phyloP scores from a whole-genome alignment of 1,140 invertebrate genomes.

The Diachasma alloeum region DNA sequence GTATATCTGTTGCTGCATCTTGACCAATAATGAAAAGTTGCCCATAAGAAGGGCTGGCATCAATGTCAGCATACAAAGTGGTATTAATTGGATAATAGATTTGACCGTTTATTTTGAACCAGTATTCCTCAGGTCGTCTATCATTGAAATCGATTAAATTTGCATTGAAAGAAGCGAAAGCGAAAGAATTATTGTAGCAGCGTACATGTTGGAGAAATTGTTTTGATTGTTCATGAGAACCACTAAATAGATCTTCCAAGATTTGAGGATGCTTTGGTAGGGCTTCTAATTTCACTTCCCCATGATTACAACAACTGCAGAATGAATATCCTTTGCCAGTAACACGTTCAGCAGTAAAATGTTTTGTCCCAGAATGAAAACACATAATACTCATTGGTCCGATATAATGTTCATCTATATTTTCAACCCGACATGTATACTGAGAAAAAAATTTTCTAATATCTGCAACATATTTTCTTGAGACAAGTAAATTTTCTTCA shows the following conservation, averaged over 20 bases:
- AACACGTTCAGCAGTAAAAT: background rate
- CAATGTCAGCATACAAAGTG: background rate
- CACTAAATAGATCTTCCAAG: background rate
- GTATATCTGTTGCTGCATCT: background rate
- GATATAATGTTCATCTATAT: background rate
- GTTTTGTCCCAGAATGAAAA: background rate
- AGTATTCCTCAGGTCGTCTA: background rate
- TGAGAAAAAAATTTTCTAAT: no score
- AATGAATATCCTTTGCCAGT: slow-evolving; percentile 1
- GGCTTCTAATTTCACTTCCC: background rate
- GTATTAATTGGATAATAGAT: background rate
- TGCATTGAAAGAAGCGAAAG: slow-evolving; percentile 15
- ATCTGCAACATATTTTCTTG: no score
- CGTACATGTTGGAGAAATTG: background rate
- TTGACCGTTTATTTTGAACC: background rate
- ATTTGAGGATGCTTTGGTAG: background rate
- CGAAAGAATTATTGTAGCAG: slow-evolving; percentile 10
- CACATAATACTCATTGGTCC: background rate
- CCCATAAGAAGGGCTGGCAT: slow-evolving; percentile 11
- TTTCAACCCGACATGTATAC: no score
- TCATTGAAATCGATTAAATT: slow-evolving; percentile 8
- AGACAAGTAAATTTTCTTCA: no score
- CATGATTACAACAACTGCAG: slow-evolving; percentile 6
- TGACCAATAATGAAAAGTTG: slow-evolving; percentile 24
- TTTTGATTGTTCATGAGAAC: background rate